Percentiles rank a stretch among this genome's conserved stretches.
Conservation (phyloP, 2,888 invertebrate genomes). For the Drosophila emarginata region DNA sequence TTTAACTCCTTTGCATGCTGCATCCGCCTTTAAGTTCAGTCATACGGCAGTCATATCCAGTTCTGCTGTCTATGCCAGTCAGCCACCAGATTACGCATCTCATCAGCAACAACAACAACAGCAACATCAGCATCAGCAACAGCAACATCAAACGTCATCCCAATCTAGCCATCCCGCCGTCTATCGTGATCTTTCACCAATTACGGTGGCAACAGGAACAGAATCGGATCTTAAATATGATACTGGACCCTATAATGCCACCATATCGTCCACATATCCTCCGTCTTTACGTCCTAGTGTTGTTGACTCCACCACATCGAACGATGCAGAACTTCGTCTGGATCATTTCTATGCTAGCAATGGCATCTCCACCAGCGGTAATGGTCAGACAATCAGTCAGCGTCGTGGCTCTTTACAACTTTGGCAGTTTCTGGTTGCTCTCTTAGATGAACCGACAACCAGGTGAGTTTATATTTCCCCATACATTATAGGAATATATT, state of each 20-base stretch:
- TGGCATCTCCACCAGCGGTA: slow-evolving; percentile 76
- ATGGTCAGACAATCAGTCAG: slow-evolving; percentile 82
- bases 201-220: slow-evolving; percentile 49
- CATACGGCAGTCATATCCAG: slow-evolving; percentile 74
- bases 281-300: slow-evolving; percentile 67
- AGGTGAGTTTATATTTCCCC: slow-evolving; percentile 73
- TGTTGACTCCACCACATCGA: slow-evolving; percentile 80
- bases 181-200: slow-evolving; percentile 72
- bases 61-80: slow-evolving; percentile 66
- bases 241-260: slow-evolving; percentile 79
- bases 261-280: slow-evolving; percentile 80
- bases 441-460: slow-evolving; percentile 87
- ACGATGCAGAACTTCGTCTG: slow-evolving; percentile 80
- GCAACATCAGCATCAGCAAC: not conserved
- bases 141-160: slow-evolving; percentile 55
- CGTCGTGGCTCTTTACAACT: slow-evolving; percentile 94
- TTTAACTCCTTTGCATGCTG: slow-evolving; percentile 61
- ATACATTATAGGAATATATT: too few species aligned
- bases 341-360: slow-evolving; percentile 79
- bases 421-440: slow-evolving; percentile 96
- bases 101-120: slow-evolving; percentile 25
- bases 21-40: slow-evolving; percentile 73
- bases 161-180: slow-evolving; percentile 48
- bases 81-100: slow-evolving; percentile 53
- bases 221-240: slow-evolving; percentile 80